These are phyloP conservation scores for Sinocyclocheilus anophthalmus DNA, from an alignment of 2,113 vertebrate genomes.

Conservation along the genomic window DNA sequence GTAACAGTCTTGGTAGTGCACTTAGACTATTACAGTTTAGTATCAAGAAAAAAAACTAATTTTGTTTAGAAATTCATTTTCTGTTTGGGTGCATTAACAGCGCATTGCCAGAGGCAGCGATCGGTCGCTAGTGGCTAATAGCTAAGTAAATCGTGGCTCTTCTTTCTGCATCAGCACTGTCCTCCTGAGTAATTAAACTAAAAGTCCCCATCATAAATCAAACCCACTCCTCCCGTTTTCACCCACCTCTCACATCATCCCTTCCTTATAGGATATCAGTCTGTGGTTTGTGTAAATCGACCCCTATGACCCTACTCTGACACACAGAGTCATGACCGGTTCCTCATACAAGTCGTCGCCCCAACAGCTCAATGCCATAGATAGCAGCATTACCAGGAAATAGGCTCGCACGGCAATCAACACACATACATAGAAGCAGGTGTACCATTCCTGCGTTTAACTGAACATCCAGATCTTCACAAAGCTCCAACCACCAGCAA, in stretches of 20 bases:
- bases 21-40: background rate
- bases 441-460: constrained; percentile 46
- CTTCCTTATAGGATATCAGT: constrained; percentile 57
- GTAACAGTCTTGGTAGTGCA: background rate
- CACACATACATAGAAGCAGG: constrained; percentile 49
- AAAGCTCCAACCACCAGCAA: constrained; percentile 31
- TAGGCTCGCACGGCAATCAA: constrained; percentile 12
- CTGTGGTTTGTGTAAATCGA: constrained; percentile 69
- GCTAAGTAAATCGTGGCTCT: constrained; percentile 52
- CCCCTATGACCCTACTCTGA: constrained; percentile 19
- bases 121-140: constrained; percentile 38
- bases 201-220: constrained; percentile 78
- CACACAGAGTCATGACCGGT: constrained; percentile 52
- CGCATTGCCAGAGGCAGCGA: constrained; percentile 28
- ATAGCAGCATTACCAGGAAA: constrained; percentile 52
- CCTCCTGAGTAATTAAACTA: constrained; percentile 76
- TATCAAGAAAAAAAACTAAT: background rate
- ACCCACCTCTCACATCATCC: constrained; percentile 41
- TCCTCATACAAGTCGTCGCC: constrained; percentile 7
- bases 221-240: constrained; percentile 40
- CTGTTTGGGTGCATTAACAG: constrained; percentile 23
- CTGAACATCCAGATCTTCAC: constrained; percentile 35
- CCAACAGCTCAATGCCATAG: constrained; percentile 23
- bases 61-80: constrained; percentile 25
- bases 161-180: constrained; percentile 65